phyloP scores from a whole-genome alignment of 2,888 invertebrate species.

The Hydrotaea cyrtoneurina region DNA sequence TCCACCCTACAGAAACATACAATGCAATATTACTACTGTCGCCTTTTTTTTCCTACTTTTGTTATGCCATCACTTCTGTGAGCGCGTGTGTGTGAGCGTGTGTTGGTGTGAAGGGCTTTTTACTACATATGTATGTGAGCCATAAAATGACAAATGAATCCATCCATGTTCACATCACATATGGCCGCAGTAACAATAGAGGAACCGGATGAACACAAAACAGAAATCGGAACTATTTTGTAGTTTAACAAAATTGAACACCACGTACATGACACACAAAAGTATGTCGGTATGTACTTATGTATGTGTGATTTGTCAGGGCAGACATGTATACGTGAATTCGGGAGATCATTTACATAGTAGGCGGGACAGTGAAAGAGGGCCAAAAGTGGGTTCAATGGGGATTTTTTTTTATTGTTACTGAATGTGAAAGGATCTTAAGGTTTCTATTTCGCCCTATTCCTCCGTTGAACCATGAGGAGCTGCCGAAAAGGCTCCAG shows the following conservation, averaged over 20 bases:
- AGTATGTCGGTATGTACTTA: background rate
- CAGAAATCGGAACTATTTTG: slow-evolving; percentile 30
- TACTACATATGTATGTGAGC: slow-evolving; percentile 20
- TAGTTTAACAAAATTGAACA: slow-evolving; percentile 53
- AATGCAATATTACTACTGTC: background rate
- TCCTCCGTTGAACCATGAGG: no score
- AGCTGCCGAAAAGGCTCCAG: no score
- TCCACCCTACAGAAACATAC: background rate
- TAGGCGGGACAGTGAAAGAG: no score
- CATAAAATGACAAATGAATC: slow-evolving; percentile 63
- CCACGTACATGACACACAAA: background rate
- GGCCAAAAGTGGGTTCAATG: no score
- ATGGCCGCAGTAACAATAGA: slow-evolving; percentile 52
- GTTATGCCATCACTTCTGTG: background rate
- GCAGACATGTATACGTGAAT: no score
- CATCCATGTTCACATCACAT: slow-evolving; percentile 53
- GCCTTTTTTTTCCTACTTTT: background rate
- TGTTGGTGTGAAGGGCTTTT: background rate
- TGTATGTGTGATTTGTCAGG: no score
- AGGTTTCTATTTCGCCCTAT: no score
- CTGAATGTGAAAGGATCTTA: no score
- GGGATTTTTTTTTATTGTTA: no score
- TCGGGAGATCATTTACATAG: no score
- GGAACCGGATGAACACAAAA: slow-evolving; percentile 10
- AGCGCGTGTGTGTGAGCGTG: background rate